Evolutionary conservation across 1,140 invertebrate genomes (phyloP).

Genomic region (Eumaeus atala): DNA sequence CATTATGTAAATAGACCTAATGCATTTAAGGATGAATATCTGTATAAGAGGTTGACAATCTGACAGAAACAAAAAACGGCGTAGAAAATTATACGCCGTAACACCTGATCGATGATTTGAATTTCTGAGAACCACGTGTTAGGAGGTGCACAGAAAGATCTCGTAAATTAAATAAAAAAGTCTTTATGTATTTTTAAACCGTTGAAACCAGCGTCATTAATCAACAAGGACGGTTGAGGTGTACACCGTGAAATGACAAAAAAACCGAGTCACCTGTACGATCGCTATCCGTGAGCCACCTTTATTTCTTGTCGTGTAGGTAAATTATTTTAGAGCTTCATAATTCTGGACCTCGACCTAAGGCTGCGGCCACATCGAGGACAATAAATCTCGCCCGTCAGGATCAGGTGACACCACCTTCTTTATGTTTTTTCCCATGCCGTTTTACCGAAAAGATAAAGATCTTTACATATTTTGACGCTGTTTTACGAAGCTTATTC

Average conservation of each 20-base stretch:
- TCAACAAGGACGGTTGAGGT: conserved; percentile 30
- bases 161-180: conserved; percentile 28
- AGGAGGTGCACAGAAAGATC: conserved; percentile 21
- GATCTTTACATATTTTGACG: conserved; percentile 75
- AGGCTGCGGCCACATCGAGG: conserved; percentile 63
- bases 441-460: conserved; percentile 75
- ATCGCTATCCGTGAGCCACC: conserved; percentile 43
- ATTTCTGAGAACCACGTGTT: conserved; percentile 35
- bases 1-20: too few relatives aligned
- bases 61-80: neutral
- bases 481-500: conserved; percentile 66
- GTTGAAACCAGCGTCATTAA: conserved; percentile 28
- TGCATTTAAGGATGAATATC: neutral
- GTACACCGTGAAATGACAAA: conserved; percentile 22
- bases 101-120: conserved; percentile 19
- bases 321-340: conserved; percentile 65
- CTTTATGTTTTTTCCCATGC: conserved; percentile 76
- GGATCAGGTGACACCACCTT: conserved; percentile 74
- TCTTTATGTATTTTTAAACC: conserved; percentile 32
- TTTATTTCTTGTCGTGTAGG: conserved; percentile 59
- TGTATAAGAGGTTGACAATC: neutral
- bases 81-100: conserved; percentile 4
- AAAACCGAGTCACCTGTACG: conserved; percentile 37
- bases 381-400: conserved; percentile 67
- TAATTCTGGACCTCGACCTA: conserved; percentile 56